Conservation (phyloP, 30 jellyfish, hydroid and myxozoan genomes). For the Aurelia aurita complex sp. Pacific region DNA sequence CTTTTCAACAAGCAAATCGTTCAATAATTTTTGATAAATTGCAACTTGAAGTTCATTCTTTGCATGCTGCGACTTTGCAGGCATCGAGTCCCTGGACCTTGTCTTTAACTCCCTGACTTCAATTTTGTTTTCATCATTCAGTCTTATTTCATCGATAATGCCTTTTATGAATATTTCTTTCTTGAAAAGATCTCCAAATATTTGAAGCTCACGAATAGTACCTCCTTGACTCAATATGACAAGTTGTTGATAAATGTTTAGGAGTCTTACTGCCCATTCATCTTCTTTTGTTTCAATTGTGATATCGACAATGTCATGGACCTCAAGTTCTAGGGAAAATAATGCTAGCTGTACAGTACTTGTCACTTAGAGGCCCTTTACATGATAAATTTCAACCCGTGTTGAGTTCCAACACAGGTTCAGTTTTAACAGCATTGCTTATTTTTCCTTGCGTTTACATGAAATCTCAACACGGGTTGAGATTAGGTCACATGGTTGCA, state of each 20-base stretch:
- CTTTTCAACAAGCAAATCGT: slow-evolving; percentile 13
- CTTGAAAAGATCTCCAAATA: slow-evolving; percentile 38
- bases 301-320: slow-evolving; percentile 54
- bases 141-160: slow-evolving; percentile 47
- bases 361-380: too few relatives aligned
- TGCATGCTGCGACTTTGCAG: slow-evolving; percentile 25
- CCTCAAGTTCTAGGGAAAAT: slow-evolving; percentile 49
- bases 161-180: slow-evolving; percentile 45
- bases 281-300: slow-evolving; percentile 45
- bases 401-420: too few relatives aligned
- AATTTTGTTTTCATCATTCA: background rate
- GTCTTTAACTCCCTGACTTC: slow-evolving; percentile 60
- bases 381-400: too few relatives aligned
- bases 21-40: slow-evolving; percentile 41
- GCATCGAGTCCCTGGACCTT: slow-evolving; percentile 22
- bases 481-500: too few relatives aligned
- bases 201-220: slow-evolving; percentile 55
- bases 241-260: slow-evolving; percentile 48
- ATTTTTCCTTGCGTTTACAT: too few relatives aligned
- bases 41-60: slow-evolving; percentile 41
- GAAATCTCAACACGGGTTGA: too few relatives aligned
- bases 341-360: too few relatives aligned
- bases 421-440: too few relatives aligned
- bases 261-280: slow-evolving; percentile 57
- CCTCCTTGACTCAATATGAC: slow-evolving; percentile 13